Base-by-base conservation (phyloP, 2,113 vertebrate genomes). In the Sander lucioperca region DNA sequence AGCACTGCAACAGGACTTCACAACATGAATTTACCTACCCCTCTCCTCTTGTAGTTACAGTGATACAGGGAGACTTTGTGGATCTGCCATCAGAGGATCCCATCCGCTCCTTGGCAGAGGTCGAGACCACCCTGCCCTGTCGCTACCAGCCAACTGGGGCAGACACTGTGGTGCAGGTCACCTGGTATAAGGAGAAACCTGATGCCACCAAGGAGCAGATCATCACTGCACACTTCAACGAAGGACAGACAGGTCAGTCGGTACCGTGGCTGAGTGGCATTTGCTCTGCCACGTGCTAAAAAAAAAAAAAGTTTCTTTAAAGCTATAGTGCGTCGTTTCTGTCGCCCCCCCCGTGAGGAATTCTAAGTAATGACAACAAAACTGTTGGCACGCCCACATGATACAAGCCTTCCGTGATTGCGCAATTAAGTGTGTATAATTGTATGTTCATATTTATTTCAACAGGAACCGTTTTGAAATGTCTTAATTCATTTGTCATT, bases 221-320 rank as follows among this genome's bases (percentile, higher is more conserved):
- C 77, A 94, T 95, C 82, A 85, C 79, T 0, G 94, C 88, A 1
- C 89, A 95, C 75, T 73, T n/a, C 3, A 0, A 0, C 0, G 85
- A 91, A 0, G 95, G 94, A 67, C 92, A 95, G 74, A 89, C 79
- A 72, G 92, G 95, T 96, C 79, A 6, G 85, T 63, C 14, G 18
- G 47, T 2, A 2, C 3, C 0, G 12, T 66, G 67, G 14, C 33
- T 3, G 14, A 1, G 33, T 64, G 12, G 43, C 9, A 10, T 18
- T n/a, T 7, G 25, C 13, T 48, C 25, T 47, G 6, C 18, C 0
- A 30, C 25, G 36, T 33, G 21, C 36, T 25, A 23, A 6, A 39
- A 25, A 59, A 45, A 9, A n/a, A n/a, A 33, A 36, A 27, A 27
- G 27, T 9, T 39, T 39, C 9, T 39, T 39, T 43, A 43, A 43